Evolutionary conservation across 2,888 invertebrate species (phyloP).

Genomic region (Eupithecia inturbata): DNA sequence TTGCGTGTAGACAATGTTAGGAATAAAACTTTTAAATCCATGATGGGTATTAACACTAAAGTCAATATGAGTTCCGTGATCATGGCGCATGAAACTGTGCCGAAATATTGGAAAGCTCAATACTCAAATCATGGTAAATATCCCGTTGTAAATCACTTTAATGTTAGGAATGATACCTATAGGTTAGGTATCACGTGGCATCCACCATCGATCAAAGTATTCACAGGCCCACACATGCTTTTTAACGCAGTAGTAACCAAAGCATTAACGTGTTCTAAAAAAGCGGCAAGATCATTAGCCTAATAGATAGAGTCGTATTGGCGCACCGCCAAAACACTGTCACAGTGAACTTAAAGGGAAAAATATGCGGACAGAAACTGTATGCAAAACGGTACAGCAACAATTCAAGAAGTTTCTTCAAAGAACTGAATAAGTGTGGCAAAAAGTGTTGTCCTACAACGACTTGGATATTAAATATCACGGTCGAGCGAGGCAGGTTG

Average conservation of each 20-base stretch:
- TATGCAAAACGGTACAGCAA: conserved; percentile 20
- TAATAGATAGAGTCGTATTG: conserved; percentile 41
- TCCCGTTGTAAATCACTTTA: too few species aligned
- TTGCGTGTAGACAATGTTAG: not conserved
- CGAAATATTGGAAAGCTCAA: too few species aligned
- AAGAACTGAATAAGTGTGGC: not conserved
- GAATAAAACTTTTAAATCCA: too few species aligned
- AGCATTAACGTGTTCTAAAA: conserved; percentile 20
- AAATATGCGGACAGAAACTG: conserved; percentile 30
- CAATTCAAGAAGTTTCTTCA: not conserved
- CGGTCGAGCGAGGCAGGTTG: not conserved
- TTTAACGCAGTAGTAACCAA: not conserved
- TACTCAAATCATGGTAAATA: too few species aligned
- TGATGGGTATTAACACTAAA: too few species aligned
- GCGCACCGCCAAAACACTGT: conserved; percentile 37
- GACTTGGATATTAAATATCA: not conserved
- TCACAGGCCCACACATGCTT: not conserved
- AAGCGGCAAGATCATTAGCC: conserved; percentile 41
- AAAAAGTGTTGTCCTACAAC: not conserved
- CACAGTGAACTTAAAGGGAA: conserved; percentile 39
- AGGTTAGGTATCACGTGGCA: too few species aligned
- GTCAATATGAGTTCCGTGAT: too few species aligned
- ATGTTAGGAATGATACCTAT: not conserved
- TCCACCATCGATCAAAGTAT: not conserved
- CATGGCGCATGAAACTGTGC: too few species aligned